Conservation (phyloP, 2,888 invertebrate species). For the Auanema freiburgensis region DNA sequence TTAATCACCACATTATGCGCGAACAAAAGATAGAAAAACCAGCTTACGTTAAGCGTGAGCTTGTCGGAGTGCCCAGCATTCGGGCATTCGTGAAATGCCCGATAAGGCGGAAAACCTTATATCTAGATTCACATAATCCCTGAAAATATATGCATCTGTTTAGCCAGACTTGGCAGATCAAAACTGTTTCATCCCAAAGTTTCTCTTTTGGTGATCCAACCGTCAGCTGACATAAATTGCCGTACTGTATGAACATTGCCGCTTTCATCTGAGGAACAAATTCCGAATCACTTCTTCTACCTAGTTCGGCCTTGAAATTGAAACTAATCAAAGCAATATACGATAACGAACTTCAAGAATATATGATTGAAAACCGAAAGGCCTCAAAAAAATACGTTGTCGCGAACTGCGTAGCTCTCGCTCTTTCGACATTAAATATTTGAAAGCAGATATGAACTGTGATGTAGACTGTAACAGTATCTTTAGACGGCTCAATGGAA, state of each 20-base stretch:
- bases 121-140: neutral
- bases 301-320: constrained; percentile 2
- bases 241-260: constrained; percentile 1
- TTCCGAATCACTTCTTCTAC: neutral
- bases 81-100: too few species aligned
- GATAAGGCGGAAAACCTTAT: too few species aligned
- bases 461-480: too few species aligned
- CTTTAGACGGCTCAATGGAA: too few species aligned
- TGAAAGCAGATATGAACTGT: too few species aligned
- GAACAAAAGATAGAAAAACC: constrained; percentile 10
- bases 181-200: neutral
- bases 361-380: too few species aligned
- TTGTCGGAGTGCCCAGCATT: too few species aligned
- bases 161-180: neutral
- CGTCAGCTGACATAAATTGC: neutral
- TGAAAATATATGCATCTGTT: neutral
- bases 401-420: too few species aligned
- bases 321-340: neutral
- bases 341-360: too few species aligned
- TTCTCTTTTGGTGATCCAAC: constrained; percentile 2
- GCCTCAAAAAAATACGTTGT: too few species aligned
- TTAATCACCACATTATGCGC: neutral
- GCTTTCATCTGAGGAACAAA: constrained; percentile 9
- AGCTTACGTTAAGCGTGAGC: neutral
- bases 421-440: too few species aligned